Base-by-base conservation (phyloP, 2,797 vertebrate species). In the Iguana delicatissima region DNA sequence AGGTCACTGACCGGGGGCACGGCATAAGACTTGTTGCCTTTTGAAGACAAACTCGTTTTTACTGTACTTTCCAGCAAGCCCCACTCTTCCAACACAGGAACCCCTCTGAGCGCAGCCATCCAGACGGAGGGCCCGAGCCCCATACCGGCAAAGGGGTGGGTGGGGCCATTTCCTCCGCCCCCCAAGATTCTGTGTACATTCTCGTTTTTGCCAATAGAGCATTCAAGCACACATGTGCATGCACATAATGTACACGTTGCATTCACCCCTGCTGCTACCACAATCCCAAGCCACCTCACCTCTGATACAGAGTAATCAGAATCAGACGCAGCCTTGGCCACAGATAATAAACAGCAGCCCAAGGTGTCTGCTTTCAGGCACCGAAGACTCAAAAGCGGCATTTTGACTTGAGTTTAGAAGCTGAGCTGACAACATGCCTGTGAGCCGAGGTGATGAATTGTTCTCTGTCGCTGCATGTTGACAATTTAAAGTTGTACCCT, bases 11-110 rank as follows among this genome's bases (percentile, higher is more conserved):
- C 97, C 96, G 38, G 94, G 95, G 97, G 96, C 96, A 97, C 86
- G 1, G 89, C 87, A 0, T 84, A 93, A 96, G 97, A 97, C 97
- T 96, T 97, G 97, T 97, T 97, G 98, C 98, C 98, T 97, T 98
- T 97, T 97, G 97, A 97, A 96, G 96, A 96, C 91, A 94, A 96
- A 94, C 87, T 94, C 93, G 57, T 95, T 95, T 59, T 94, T 96
- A 97, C 96, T 96, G 96, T 96, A 97, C 93, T 91, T 88, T 50
- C 92, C 82, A 86, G 73, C 14, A 64, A 6, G 79, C 12, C 84
- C 35, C 35, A 83, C 92, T 22, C 35, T 81, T 90, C 80, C 46
- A 77, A 26, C 88, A 35, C 84, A 16, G 57, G 88, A 85, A 46
- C 84, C 0, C 72, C 55, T 35, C 55, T 0, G 14, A 22, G 64